Evolutionary conservation across 1,140 invertebrate species (phyloP).

Genomic region (Capitella teleta): DNA sequence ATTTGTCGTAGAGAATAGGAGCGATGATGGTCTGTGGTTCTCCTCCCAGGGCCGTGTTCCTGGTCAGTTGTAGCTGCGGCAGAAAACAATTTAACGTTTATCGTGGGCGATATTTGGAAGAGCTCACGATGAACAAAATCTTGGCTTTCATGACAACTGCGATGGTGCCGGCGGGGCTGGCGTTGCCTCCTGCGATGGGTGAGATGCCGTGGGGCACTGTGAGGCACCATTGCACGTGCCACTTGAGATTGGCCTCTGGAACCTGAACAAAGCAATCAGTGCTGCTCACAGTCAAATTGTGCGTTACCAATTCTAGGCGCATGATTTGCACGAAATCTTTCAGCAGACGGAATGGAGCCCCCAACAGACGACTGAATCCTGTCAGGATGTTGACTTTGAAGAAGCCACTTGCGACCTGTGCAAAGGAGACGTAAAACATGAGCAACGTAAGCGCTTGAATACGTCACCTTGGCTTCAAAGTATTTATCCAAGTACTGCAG

Average conservation of each 20-base stretch:
- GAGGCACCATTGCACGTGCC: slow-evolving; percentile 80
- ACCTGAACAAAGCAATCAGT: slow-evolving; percentile 33
- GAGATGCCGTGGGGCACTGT: slow-evolving; percentile 66
- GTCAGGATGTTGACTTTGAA: slow-evolving; percentile 77
- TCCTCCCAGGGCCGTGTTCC: slow-evolving; percentile 52
- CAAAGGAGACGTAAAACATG: not conserved
- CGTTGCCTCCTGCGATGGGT: slow-evolving; percentile 64
- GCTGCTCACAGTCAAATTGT: not conserved
- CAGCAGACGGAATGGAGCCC: slow-evolving; percentile 68
- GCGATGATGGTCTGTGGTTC: slow-evolving; percentile 71
- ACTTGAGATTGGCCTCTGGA: slow-evolving; percentile 59
- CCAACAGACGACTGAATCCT: slow-evolving; percentile 70
- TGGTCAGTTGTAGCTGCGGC: slow-evolving; percentile 68
- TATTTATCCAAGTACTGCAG: slow-evolving; percentile 78
- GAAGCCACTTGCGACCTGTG: slow-evolving; percentile 53
- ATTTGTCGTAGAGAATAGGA: slow-evolving; percentile 78
- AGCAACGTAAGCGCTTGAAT: not conserved
- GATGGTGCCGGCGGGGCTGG: slow-evolving; percentile 67
- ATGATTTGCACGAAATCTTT: slow-evolving; percentile 86
- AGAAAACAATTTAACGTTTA: slow-evolving; percentile 11
- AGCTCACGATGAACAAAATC: not conserved
- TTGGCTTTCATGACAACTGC: slow-evolving; percentile 54
- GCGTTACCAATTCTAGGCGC: slow-evolving; percentile 60
- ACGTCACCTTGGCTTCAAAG: slow-evolving; percentile 69
- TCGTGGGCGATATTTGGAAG: not conserved